These are phyloP conservation scores for Hemicrepidius hirtus DNA, from an alignment of 2,888 invertebrate genomes.

Conservation along the genomic window DNA sequence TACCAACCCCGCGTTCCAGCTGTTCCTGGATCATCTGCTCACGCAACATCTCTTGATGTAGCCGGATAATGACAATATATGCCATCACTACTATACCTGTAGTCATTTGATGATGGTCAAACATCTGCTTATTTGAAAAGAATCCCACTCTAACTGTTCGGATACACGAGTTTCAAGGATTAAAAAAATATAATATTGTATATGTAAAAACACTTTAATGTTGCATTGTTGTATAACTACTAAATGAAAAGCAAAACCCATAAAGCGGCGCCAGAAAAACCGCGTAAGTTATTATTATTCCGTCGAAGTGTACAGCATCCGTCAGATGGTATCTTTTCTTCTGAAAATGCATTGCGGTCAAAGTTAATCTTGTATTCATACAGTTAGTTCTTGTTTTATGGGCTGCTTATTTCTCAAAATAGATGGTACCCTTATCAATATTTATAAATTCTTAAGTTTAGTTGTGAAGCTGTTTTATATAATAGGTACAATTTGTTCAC, in stretches of 20 bases:
- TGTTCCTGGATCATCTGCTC: slow-evolving; percentile 60
- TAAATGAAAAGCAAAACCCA: slow-evolving; percentile 3
- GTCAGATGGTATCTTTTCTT: slow-evolving; percentile 56
- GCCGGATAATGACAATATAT: slow-evolving; percentile 53
- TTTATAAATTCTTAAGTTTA: slow-evolving; percentile 36
- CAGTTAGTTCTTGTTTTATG: slow-evolving; percentile 52
- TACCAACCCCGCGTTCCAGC: slow-evolving; percentile 58
- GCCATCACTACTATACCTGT: slow-evolving; percentile 46
- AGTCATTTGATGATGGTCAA: slow-evolving; percentile 45
- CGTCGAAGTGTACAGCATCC: slow-evolving; percentile 56
- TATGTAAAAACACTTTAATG: too few species aligned
- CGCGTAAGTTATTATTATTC: slow-evolving; percentile 54
- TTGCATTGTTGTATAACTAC: not conserved
- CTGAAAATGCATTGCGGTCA: slow-evolving; percentile 55
- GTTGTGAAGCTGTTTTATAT: not conserved
- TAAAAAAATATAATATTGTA: not conserved
- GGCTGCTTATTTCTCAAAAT: slow-evolving; percentile 36
- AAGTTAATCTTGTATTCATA: slow-evolving; percentile 56
- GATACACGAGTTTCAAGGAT: not conserved
- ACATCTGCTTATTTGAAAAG: slow-evolving; percentile 45
- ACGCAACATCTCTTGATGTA: slow-evolving; percentile 58
- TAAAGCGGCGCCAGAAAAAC: slow-evolving; percentile 53
- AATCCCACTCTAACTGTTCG: not conserved
- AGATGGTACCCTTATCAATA: slow-evolving; percentile 42
- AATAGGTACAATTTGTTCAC: not conserved